phyloP scores from a whole-genome alignment of 2,888 invertebrate genomes.

The Parelbella ahira region DNA sequence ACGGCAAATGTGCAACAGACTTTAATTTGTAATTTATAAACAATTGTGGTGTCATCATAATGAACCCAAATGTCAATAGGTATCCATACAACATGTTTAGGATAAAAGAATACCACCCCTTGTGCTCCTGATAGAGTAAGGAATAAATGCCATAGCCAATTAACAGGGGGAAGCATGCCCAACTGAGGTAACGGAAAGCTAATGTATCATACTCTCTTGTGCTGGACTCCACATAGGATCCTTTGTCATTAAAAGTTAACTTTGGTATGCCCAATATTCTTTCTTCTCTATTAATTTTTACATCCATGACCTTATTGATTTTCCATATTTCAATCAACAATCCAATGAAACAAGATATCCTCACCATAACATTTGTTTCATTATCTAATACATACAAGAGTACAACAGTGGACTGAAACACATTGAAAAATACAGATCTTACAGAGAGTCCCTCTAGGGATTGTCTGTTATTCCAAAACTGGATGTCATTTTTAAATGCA shows the following conservation, averaged over 20 bases:
- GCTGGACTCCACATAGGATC: conserved; percentile 96
- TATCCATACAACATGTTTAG: conserved; percentile 98
- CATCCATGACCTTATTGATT: conserved; percentile 95
- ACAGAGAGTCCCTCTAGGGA: conserved; percentile 98
- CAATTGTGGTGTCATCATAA: conserved; percentile 99
- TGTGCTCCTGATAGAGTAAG: conserved; percentile 96
- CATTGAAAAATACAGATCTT: conserved; percentile 98
- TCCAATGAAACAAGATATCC: conserved; percentile 96
- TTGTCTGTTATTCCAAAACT: conserved; percentile 99
- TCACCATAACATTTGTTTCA: conserved; percentile 98
- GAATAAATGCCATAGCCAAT: conserved; percentile 97
- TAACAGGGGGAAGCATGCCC: conserved; percentile 96
- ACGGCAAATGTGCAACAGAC: conserved; percentile 99
- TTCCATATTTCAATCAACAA: conserved; percentile 99
- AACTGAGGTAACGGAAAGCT: conserved; percentile 97
- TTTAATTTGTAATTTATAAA: conserved; percentile 99
- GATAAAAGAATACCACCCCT: conserved; percentile 99
- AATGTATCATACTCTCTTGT: conserved; percentile 96
- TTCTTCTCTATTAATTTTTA: conserved; percentile 87
- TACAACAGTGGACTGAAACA: conserved; percentile 97
- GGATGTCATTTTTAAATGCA: conserved; percentile 99
- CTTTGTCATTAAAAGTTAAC: conserved; percentile 93
- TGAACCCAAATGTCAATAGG: conserved; percentile 98
- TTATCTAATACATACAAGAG: conserved; percentile 98
- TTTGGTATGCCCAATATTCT: conserved; percentile 90